Evolutionary conservation across 2,797 vertebrate species (phyloP).

Genomic region (Phalloptychus januarius): DNA sequence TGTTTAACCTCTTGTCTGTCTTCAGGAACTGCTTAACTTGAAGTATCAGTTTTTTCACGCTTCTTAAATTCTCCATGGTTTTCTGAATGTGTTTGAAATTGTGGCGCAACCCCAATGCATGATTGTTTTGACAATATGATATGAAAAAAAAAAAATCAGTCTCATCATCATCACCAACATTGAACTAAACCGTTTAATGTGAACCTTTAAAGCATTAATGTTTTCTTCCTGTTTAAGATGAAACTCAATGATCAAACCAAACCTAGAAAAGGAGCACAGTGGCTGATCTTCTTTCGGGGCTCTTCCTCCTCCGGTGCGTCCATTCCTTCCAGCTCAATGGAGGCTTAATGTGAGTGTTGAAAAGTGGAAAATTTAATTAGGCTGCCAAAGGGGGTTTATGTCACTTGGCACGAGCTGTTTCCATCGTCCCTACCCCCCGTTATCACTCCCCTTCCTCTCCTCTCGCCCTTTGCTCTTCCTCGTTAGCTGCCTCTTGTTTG

Average conservation of each 20-base stretch:
- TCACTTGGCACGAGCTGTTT: slow-evolving; percentile 75
- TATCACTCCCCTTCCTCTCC: not conserved
- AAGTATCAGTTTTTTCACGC: not conserved
- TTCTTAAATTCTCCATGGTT: not conserved
- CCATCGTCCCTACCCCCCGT: slow-evolving; percentile 14
- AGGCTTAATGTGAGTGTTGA: slow-evolving; percentile 82
- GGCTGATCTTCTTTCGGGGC: slow-evolving; percentile 65
- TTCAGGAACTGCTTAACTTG: not conserved
- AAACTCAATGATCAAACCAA: slow-evolving; percentile 19
- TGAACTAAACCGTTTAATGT: not conserved
- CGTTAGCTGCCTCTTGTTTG: slow-evolving; percentile 33
- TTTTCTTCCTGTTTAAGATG: not conserved
- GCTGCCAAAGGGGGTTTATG: slow-evolving; percentile 83
- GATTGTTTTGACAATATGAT: not conserved
- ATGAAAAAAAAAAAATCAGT: not conserved
- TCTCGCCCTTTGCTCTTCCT: slow-evolving; percentile 35
- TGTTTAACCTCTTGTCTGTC: not conserved
- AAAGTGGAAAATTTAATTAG: slow-evolving; percentile 88
- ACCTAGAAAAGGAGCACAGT: slow-evolving; percentile 11
- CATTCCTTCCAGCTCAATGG: slow-evolving; percentile 77
- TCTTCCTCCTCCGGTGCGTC: slow-evolving; percentile 67
- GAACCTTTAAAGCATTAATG: not conserved
- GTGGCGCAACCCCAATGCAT: too few species aligned
- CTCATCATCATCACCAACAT: not conserved
- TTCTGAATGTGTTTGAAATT: not conserved